Base-by-base conservation (phyloP, 2,888 invertebrate genomes). In the Globia sparganii region DNA sequence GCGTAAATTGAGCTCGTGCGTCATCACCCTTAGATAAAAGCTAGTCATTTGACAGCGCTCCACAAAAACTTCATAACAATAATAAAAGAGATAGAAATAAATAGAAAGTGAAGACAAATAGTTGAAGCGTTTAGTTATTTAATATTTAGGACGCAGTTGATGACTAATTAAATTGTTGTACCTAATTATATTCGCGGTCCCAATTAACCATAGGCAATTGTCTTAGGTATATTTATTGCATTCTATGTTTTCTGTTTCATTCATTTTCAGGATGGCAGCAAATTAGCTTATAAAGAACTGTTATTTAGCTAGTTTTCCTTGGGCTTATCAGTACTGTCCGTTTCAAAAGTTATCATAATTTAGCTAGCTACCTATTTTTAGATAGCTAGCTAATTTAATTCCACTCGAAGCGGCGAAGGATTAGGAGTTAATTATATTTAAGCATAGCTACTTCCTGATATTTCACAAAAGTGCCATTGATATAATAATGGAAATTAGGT, bases 401-500 rank as follows among this genome's bases (percentile, higher is more conserved):
- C 64, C 46, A 77, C 67, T 61, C 34, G 43, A 72, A 53, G 40
- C 66, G 68, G 69, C 78, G 75, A 86, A 87, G 80, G 68, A 86
- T 73, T 75, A 72, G 71, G 15, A 62, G 56, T 73, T 78, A 72
- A 67, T 78, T 78, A 84, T 78, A 74, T 61, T 67, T 75, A 86
- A 86, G 84, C 84, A 68, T 82, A 75, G 82, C 87, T 85, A 78
- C 80, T 76, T 84, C 77, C 84, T 87, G 78, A 87, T 75, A 79
- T 77, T 85, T 87, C 88, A 87, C 87, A 79, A 87, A 88, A 88
- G 88, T 88, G 88, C 88, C 88, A 77, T 77, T 77, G 69, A 76
- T 86, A 74, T 80, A 70, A 72, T 87, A 80, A 84, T 78, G 83
- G 86, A 46, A 78, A 65, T 75, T 81, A 83, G 72, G 46, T 87